Percentiles rank a stretch among this genome's conserved stretches.
Conservation (phyloP, 92 coral and sea anemone genomes). For the Desmophyllum pertusum region DNA sequence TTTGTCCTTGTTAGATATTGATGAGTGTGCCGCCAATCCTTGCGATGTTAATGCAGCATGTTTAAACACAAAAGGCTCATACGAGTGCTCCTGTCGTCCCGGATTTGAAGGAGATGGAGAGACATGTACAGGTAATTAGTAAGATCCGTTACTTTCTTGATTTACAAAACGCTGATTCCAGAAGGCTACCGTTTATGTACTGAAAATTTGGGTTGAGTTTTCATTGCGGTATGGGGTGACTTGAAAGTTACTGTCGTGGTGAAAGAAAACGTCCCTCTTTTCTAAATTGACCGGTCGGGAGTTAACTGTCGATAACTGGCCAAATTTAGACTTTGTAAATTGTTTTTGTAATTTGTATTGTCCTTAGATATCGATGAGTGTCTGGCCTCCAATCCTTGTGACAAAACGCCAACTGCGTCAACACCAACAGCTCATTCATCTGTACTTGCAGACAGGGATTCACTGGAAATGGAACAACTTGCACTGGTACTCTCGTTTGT, state of each 20-base stretch:
- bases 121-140: conserved; percentile 46
- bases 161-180: too few relatives aligned
- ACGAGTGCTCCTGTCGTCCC: conserved; percentile 25
- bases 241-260: too few relatives aligned
- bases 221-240: too few relatives aligned
- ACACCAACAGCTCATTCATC: conserved; percentile 39
- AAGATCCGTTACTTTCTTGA: too few relatives aligned
- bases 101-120: conserved; percentile 40
- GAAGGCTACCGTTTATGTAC: too few relatives aligned
- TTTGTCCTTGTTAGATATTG: conserved; percentile 26
- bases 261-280: too few relatives aligned
- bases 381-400: background rate
- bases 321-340: background rate
- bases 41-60: conserved; percentile 71
- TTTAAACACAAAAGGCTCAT: conserved; percentile 46
- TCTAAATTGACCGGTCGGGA: too few relatives aligned
- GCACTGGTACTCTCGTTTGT: too few relatives aligned
- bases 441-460: conserved; percentile 33
- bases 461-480: conserved; percentile 29
- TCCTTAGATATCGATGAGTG: conserved; percentile 54
- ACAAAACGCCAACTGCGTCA: conserved; percentile 27
- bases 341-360: too few relatives aligned
- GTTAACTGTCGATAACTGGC: too few relatives aligned
- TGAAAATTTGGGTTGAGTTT: too few relatives aligned
- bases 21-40: conserved; percentile 35